Conservation (phyloP, 2,888 invertebrate species). For the Cerceris rybyensis region DNA sequence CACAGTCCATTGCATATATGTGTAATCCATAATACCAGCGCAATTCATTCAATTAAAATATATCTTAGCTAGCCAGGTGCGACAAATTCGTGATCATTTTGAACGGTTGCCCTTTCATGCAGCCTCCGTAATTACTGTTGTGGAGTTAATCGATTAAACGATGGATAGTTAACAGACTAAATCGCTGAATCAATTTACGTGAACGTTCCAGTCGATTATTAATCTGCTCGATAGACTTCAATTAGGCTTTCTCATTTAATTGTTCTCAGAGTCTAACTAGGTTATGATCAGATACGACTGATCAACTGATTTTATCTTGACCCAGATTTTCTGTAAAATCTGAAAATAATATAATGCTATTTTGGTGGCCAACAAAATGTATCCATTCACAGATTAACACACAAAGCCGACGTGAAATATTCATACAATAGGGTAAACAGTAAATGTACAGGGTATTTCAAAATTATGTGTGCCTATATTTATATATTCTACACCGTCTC, state of each 20-base stretch:
- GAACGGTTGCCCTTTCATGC: conserved; percentile 4
- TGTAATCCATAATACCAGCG: conserved; percentile 13
- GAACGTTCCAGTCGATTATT: conserved; percentile 23
- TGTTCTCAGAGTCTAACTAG: neutral
- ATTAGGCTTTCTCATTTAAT: neutral
- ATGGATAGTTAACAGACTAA: conserved; percentile 33
- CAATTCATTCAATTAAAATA: conserved; percentile 27
- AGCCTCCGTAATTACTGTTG: conserved; percentile 43
- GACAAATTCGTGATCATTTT: conserved; percentile 7
- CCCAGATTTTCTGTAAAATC: too few relatives aligned
- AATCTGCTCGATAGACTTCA: neutral
- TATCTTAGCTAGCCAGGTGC: conserved; percentile 16
- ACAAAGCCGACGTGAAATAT: too few relatives aligned
- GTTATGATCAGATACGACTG: neutral
- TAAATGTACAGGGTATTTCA: too few relatives aligned
- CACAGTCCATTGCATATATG: conserved; percentile 13
- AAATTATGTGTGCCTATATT: too few relatives aligned
- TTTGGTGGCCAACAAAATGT: too few relatives aligned
- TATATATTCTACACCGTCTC: too few relatives aligned
- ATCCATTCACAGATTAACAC: too few relatives aligned
- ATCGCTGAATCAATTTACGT: conserved; percentile 27
- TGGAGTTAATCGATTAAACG: conserved; percentile 65
- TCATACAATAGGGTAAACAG: too few relatives aligned
- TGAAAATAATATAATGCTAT: too few relatives aligned
- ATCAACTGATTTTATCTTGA: too few relatives aligned